A percentile compares a stretch with the other conserved stretches of the same genome.
Conservation (phyloP, 2,113 vertebrate species). For the Cyphomyrus plagiostoma region DNA sequence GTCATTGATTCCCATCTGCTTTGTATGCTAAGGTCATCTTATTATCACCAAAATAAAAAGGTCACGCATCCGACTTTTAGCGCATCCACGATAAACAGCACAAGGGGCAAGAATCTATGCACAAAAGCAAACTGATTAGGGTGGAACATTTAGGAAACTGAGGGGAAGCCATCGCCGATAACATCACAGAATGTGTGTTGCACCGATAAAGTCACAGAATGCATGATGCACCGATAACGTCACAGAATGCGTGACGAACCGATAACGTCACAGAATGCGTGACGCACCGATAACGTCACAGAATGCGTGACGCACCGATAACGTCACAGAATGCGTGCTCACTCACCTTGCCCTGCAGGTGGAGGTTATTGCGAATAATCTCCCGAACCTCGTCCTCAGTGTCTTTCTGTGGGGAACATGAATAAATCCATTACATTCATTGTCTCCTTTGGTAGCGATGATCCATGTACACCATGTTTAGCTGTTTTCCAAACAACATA, state of each 20-base stretch:
- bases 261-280: too few relatives aligned
- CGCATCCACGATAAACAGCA: neutral
- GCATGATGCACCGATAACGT: too few relatives aligned
- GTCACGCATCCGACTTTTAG: neutral
- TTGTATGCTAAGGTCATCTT: neutral
- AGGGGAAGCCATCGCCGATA: neutral
- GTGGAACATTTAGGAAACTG: neutral
- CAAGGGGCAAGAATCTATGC: neutral
- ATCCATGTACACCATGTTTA: neutral
- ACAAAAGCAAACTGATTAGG: neutral
- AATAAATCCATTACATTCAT: neutral
- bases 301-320: neutral
- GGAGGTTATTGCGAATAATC: conserved; percentile 80
- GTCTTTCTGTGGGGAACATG: conserved; percentile 77
- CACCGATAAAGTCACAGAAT: too few relatives aligned
- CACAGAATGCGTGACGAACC: neutral
- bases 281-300: neutral
- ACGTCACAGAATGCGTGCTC: neutral
- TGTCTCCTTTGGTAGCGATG: neutral
- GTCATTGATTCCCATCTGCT: neutral
- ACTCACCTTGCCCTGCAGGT: conserved; percentile 90
- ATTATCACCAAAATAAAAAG: neutral
- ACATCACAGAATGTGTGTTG: conserved; percentile 16
- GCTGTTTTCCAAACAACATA: neutral
- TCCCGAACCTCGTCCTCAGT: conserved; percentile 91